Conservation (phyloP, 2,797 vertebrate species). For the Dipus sagitta region DNA sequence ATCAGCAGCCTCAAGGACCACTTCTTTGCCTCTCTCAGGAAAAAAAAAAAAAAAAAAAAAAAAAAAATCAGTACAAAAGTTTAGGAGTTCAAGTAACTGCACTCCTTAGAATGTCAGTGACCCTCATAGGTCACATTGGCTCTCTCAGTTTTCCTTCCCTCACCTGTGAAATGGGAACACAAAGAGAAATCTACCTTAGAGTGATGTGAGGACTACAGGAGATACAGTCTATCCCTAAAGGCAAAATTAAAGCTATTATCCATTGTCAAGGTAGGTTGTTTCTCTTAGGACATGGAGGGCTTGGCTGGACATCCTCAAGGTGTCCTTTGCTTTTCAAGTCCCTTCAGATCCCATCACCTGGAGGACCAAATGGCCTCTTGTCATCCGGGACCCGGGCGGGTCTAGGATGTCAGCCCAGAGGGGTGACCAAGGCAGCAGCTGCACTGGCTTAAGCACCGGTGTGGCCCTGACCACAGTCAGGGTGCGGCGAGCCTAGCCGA, state of each 20-base stretch:
- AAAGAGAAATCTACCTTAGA: slow-evolving; percentile 9
- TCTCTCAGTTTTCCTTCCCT: slow-evolving; percentile 52
- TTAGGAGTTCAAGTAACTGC: not conserved
- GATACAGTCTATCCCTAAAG: not conserved
- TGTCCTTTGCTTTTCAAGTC: not conserved
- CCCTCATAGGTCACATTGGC: not conserved
- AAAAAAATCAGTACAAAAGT: not conserved
- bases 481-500: not conserved
- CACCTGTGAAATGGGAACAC: slow-evolving; percentile 67
- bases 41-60: not conserved
- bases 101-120: not conserved
- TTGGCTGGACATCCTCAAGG: not conserved
- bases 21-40: slow-evolving; percentile 2
- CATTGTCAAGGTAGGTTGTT: not conserved
- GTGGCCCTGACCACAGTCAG: not conserved
- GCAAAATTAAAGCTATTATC: not conserved
- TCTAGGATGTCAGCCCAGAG: not conserved
- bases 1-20: not conserved
- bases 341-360: not conserved
- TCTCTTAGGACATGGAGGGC: not conserved
- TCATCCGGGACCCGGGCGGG: too few species aligned
- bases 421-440: not conserved
- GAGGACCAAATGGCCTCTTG: not conserved
- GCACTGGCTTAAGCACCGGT: slow-evolving; percentile 29
- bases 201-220: not conserved